Base-by-base conservation (phyloP, 1,140 invertebrate species). In the Eumeta japonica region DNA sequence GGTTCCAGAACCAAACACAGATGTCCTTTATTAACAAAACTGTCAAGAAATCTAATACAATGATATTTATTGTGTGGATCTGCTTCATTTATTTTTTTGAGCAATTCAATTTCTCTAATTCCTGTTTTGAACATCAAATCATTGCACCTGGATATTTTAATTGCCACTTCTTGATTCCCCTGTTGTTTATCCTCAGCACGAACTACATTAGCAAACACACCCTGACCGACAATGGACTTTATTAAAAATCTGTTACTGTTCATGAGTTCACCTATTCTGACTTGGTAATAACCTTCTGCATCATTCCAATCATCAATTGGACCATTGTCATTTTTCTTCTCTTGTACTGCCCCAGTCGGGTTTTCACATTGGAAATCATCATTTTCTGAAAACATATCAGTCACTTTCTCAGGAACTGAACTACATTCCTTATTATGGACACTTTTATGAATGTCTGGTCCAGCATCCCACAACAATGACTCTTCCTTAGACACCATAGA, bases 61-160 rank as follows among this genome's bases (percentile, higher is more conserved):
- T 99, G 97, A 66, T 94, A 96, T 71, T 92, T 88, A 75, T 98
- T 95, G 54, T 98, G 92, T 7, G 92, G 88, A 82, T 99, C 97
- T 12, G 92, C 88, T 64, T 97, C 92, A 72, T 97, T 98, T 7
- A 99, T 77, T 56, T 92, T 89, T 54, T 92, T 87, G 10, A 99
- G 70, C 40, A 94, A 87, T 68, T 97, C 91, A 44, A 98, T 75
- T 78, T 99, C 97, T 59, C 96, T 96, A 32, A 98, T 71, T 15
- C 97, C 97, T 34, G 94, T 97, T 79, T 95, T 98, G 58, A 96
- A 91, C 94, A 99, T 99, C 48, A 99, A 86, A 78, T 99, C 96
- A 80, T 99, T 99, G 67, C 98, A 99, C 52, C 97, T 82, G 43
- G 98, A 98, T 45, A 99, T 98, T 79, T 99, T 99, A 13, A 99